A percentile compares a stretch with the other conserved stretches of the same genome.
These are phyloP conservation scores for Lepidurus apus DNA, from an alignment of 1,140 invertebrate species.

Conservation along the genomic window DNA sequence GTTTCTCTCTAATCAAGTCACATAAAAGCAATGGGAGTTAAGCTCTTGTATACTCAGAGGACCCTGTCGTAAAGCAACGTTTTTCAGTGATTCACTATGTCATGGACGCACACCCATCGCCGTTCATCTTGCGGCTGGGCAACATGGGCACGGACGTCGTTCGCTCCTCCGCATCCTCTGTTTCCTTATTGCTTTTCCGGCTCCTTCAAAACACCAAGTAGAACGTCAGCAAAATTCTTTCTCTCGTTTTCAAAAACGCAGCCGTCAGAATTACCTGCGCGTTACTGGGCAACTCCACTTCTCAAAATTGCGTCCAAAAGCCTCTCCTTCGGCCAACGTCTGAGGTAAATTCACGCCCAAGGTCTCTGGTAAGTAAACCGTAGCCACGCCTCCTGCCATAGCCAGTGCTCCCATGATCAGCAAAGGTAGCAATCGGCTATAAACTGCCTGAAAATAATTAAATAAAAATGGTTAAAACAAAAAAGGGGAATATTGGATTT, in stretches of 20 bases:
- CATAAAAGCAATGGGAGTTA: background rate
- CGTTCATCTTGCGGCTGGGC: constrained; percentile 7
- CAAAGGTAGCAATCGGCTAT: constrained; percentile 41
- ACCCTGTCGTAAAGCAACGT: constrained; percentile 4
- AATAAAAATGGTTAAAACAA: background rate
- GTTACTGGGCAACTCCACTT: constrained; percentile 28
- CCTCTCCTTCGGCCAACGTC: constrained; percentile 31
- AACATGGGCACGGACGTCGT: background rate
- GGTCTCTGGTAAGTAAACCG: constrained; percentile 41
- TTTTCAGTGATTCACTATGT: constrained; percentile 11
- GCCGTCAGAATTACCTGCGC: constrained; percentile 8
- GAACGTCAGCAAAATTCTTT: background rate
- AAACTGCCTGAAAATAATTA: constrained; percentile 36
- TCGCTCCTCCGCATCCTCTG: background rate
- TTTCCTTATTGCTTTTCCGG: background rate
- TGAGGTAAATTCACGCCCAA: constrained; percentile 33
- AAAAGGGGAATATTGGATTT: background rate
- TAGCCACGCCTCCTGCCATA: constrained; percentile 39
- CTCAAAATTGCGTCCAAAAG: constrained; percentile 22
- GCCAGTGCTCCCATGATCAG: constrained; percentile 41
- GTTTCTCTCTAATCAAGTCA: no score
- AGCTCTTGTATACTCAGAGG: constrained; percentile 8
- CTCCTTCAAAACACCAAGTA: background rate
- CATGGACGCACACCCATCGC: background rate
- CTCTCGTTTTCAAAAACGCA: background rate